A percentile compares a stretch with the other conserved stretches of the same genome.
phyloP scores from a whole-genome alignment of 2,797 vertebrate genomes.

The Arrhamphus sclerolepis region DNA sequence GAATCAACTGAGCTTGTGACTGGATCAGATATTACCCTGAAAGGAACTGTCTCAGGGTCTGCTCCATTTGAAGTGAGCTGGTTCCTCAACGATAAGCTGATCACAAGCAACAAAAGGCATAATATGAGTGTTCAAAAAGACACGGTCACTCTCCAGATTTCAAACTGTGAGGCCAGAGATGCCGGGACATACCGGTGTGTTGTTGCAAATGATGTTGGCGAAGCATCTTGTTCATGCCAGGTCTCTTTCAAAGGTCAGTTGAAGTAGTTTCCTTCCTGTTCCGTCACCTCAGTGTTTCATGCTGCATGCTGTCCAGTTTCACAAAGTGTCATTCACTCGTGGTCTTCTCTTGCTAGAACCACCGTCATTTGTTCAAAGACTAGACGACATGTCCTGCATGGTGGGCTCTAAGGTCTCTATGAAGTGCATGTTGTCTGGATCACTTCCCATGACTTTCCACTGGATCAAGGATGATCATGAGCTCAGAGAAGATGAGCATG shows the following conservation, averaged over 20 bases:
- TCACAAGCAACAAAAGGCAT: constrained; percentile 86
- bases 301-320: constrained; percentile 18
- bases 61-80: constrained; percentile 91
- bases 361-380: constrained; percentile 89
- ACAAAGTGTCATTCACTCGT: constrained; percentile 42
- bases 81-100: constrained; percentile 82
- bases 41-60: constrained; percentile 88
- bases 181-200: constrained; percentile 88
- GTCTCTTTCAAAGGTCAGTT: constrained; percentile 93
- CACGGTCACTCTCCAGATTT: constrained; percentile 85
- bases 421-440: constrained; percentile 89
- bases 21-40: constrained; percentile 86
- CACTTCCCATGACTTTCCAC: constrained; percentile 88
- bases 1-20: constrained; percentile 88
- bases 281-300: not conserved
- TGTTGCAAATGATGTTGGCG: constrained; percentile 89
- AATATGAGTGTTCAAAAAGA: constrained; percentile 84
- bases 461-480: constrained; percentile 93
- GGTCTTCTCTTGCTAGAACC: constrained; percentile 84
- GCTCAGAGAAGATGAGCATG: constrained; percentile 87
- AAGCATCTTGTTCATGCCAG: constrained; percentile 85
- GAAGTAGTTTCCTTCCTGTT: constrained; percentile 1
- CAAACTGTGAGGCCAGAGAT: constrained; percentile 86
- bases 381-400: constrained; percentile 87
- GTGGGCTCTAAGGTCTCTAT: constrained; percentile 88